These are phyloP conservation scores for Leptonema lineaticorne DNA, from an alignment of 1,140 invertebrate species.

Conservation along the genomic window DNA sequence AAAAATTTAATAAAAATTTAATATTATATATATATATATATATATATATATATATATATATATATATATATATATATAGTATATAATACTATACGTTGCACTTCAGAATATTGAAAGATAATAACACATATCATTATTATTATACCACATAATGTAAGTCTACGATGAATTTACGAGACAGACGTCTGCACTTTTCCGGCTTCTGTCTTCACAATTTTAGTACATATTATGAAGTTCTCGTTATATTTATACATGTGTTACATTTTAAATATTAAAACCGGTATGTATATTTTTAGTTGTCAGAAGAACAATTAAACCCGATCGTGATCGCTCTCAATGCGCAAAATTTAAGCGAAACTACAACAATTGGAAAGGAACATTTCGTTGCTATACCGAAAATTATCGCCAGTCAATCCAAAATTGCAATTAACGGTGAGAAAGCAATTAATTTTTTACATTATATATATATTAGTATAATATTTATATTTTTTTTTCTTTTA, in stretches of 20 bases:
- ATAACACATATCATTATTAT: slow-evolving; percentile 15
- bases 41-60: neutral
- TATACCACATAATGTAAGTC: neutral
- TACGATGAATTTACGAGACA: too few species aligned
- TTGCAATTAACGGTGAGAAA: too few species aligned
- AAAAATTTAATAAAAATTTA: neutral
- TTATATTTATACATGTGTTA: neutral
- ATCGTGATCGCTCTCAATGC: slow-evolving; percentile 49
- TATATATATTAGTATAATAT: neutral
- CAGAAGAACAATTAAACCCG: slow-evolving; percentile 49
- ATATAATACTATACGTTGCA: neutral
- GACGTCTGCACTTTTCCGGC: slow-evolving; percentile 3
- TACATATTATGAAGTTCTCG: neutral
- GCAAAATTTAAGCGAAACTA: slow-evolving; percentile 50
- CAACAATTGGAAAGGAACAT: slow-evolving; percentile 47
- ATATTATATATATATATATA: neutral
- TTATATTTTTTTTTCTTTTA: too few species aligned
- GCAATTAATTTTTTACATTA: slow-evolving; percentile 36
- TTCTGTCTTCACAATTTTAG: neutral
- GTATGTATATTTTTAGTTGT: slow-evolving; percentile 45
- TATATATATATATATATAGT: neutral
- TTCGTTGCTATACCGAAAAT: slow-evolving; percentile 49
- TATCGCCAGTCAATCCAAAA: slow-evolving; percentile 49
- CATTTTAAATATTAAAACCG: neutral
- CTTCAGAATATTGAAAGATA: neutral